These are phyloP conservation scores for Uria aalge DNA, from an alignment of 2,113 vertebrate genomes.

Conservation along the genomic window DNA sequence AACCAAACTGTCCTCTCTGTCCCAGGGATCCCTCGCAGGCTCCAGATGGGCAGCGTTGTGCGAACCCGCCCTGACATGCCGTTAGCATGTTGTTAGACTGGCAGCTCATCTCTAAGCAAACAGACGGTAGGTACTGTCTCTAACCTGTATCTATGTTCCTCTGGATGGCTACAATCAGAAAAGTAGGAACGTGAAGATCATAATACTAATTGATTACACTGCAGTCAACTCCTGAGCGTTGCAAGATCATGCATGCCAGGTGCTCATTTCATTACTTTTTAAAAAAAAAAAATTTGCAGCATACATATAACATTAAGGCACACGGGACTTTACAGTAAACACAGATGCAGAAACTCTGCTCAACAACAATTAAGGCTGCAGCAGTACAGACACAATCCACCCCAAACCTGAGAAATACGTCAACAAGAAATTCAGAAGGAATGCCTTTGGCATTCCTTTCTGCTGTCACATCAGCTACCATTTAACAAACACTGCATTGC, in stretches of 20 bases:
- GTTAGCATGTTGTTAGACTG: conserved; percentile 13
- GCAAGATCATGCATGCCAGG: conserved; percentile 47
- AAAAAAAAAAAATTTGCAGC: background rate
- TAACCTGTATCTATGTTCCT: conserved; percentile 72
- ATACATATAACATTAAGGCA: background rate
- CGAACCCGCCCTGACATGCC: conserved; percentile 25
- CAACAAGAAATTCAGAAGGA: conserved; percentile 5
- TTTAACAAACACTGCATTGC: conserved; percentile 16
- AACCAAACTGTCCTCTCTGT: background rate
- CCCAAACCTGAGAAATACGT: background rate
- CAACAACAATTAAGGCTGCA: background rate
- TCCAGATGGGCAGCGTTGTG: background rate
- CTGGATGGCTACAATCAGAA: conserved; percentile 70
- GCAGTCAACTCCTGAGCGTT: conserved; percentile 9
- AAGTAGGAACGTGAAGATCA: conserved; percentile 61
- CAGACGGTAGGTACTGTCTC: conserved; percentile 40
- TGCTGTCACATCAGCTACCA: background rate
- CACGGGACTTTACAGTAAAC: background rate
- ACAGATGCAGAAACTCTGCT: conserved; percentile 5
- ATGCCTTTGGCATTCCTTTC: conserved; percentile 19
- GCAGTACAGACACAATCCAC: background rate
- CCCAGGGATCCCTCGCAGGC: background rate
- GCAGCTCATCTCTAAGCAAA: conserved; percentile 59
- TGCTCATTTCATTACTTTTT: background rate
- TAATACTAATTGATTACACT: conserved; percentile 35